phyloP scores from a whole-genome alignment of 2,113 vertebrate genomes.

The Thalassoma bifasciatum region DNA sequence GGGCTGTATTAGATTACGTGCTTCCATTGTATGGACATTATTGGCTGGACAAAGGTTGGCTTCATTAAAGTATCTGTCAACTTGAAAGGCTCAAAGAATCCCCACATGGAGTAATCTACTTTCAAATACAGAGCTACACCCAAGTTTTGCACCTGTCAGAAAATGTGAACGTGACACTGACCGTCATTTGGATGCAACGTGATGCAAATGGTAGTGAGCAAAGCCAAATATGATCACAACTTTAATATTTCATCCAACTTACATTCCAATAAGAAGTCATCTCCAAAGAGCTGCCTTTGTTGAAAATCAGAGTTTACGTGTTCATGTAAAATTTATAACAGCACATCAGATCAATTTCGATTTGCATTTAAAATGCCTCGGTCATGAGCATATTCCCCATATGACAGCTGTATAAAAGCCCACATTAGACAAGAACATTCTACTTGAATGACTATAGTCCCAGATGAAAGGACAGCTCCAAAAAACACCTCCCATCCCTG shows the following conservation, averaged over 20 bases:
- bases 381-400: constrained; percentile 1
- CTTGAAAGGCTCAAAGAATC: too few species aligned
- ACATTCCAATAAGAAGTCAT: constrained; percentile 21
- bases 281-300: constrained; percentile 28
- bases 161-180: not conserved
- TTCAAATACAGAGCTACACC: constrained; percentile 2
- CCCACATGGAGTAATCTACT: too few species aligned
- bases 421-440: constrained; percentile 56
- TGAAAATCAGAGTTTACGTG: constrained; percentile 5
- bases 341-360: constrained; percentile 29
- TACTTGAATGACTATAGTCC: constrained; percentile 50
- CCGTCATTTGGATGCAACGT: too few species aligned
- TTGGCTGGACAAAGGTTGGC: not conserved
- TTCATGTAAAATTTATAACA: constrained; percentile 26
- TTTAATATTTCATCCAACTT: constrained; percentile 21
- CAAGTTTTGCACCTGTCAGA: not conserved
- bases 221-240: constrained; percentile 47
- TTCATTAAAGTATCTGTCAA: not conserved
- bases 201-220: constrained; percentile 26
- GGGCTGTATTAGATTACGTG: constrained; percentile 15
- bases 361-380: constrained; percentile 14
- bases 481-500: constrained; percentile 40
- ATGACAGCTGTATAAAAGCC: constrained; percentile 31
- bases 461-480: constrained; percentile 32
- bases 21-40: constrained; percentile 9